phyloP scores from a whole-genome alignment of 2,888 invertebrate genomes.

The Agelastica alni region DNA sequence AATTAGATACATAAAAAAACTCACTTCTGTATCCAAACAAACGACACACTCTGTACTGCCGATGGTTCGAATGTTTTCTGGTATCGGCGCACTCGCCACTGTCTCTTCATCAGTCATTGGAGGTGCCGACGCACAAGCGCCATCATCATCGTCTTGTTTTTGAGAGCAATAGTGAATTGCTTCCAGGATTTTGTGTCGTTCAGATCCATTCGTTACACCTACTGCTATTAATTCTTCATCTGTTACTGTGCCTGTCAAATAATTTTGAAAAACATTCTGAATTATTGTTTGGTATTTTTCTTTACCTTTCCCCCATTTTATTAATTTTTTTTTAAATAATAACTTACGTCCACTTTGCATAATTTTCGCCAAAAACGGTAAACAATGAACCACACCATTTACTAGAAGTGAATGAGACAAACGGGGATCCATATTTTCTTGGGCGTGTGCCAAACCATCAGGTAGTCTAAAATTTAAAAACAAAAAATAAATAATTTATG shows the following conservation, averaged over 20 bases:
- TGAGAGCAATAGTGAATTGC: constrained; percentile 61
- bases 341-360: constrained; percentile 59
- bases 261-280: too few species aligned
- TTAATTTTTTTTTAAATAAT: neutral
- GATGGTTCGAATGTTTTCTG: constrained; percentile 50
- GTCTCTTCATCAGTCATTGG: constrained; percentile 39
- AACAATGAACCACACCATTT: constrained; percentile 74
- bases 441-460: constrained; percentile 64
- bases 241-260: too few species aligned
- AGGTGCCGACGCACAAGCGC: constrained; percentile 43
- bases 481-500: constrained; percentile 9
- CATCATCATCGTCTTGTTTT: neutral
- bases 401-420: constrained; percentile 72
- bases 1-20: constrained; percentile 31
- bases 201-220: constrained; percentile 62
- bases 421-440: constrained; percentile 67
- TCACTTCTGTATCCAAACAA: constrained; percentile 76
- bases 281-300: too few species aligned
- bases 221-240: constrained; percentile 63
- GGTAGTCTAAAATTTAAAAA: constrained; percentile 63
- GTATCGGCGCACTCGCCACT: constrained; percentile 50
- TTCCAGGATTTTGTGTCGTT: constrained; percentile 65
- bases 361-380: constrained; percentile 72
- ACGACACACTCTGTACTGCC: constrained; percentile 75
- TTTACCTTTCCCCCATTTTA: too few species aligned